A percentile compares a stretch with the other conserved stretches of the same genome.
phyloP scores from a whole-genome alignment of 2,888 invertebrate genomes.

The Suillia variegata region DNA sequence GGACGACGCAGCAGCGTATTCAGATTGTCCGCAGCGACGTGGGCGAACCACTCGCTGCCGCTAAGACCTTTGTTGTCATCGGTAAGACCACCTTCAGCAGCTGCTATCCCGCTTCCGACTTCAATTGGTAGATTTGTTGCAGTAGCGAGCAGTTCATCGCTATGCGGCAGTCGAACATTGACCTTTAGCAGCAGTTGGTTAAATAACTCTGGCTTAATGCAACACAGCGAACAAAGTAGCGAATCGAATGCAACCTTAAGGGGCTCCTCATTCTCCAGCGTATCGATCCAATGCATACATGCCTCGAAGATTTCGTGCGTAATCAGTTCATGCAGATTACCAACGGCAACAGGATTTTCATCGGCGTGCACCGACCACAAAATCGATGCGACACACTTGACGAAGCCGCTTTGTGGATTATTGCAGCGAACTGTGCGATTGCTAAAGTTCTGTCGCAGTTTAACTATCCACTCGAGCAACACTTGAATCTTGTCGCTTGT shows the following conservation, averaged over 20 bases:
- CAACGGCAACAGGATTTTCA: slow-evolving; percentile 64
- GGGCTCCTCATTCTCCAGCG: slow-evolving; percentile 72
- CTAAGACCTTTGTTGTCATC: slow-evolving; percentile 70
- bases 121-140: slow-evolving; percentile 20
- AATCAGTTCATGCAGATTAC: slow-evolving; percentile 70
- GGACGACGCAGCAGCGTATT: slow-evolving; percentile 66
- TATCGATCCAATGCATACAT: slow-evolving; percentile 77
- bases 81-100: slow-evolving; percentile 65
- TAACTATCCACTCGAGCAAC: slow-evolving; percentile 74
- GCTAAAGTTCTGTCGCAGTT: slow-evolving; percentile 53
- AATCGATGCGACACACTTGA: slow-evolving; percentile 82
- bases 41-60: slow-evolving; percentile 67
- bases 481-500: slow-evolving; percentile 69
- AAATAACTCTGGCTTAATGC: slow-evolving; percentile 79
- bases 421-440: slow-evolving; percentile 52
- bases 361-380: slow-evolving; percentile 75
- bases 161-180: slow-evolving; percentile 63
- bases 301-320: slow-evolving; percentile 78
- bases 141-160: slow-evolving; percentile 21
- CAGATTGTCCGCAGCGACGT: slow-evolving; percentile 65
- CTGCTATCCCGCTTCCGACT: slow-evolving; percentile 28
- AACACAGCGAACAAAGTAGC: slow-evolving; percentile 84
- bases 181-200: slow-evolving; percentile 74
- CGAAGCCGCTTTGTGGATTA: slow-evolving; percentile 62
- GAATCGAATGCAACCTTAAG: slow-evolving; percentile 86